These are phyloP conservation scores for Rhabdomys pumilio DNA, from an alignment of 2,797 vertebrate genomes.

Conservation along the genomic window DNA sequence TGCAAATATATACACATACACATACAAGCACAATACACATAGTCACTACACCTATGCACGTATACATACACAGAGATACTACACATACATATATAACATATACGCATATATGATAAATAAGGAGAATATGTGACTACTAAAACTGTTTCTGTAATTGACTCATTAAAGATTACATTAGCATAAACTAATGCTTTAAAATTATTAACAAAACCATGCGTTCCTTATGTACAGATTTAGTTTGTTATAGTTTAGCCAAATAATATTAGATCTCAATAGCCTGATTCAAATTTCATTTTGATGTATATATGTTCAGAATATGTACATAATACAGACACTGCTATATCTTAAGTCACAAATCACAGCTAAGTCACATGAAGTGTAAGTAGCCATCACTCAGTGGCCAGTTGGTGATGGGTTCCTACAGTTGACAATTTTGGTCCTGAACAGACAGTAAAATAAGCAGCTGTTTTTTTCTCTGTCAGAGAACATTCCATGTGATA, in stretches of 20 bases:
- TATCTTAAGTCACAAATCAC: background rate
- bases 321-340: background rate
- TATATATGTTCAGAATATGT: background rate
- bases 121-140: background rate
- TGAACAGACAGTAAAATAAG: background rate
- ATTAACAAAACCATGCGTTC: background rate
- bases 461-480: background rate
- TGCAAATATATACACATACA: background rate
- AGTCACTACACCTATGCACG: background rate
- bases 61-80: background rate
- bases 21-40: background rate
- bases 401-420: background rate
- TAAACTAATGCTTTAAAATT: background rate
- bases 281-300: background rate
- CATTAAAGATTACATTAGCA: background rate
- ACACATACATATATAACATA: background rate
- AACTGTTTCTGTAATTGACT: background rate
- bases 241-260: conserved; percentile 1
- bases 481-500: background rate
- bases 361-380: background rate
- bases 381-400: background rate
- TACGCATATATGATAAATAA: background rate
- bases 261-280: background rate
- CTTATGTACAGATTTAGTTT: background rate
- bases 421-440: background rate